Base-by-base conservation (phyloP, 2,797 vertebrate species). In the Jordanella pulchra region DNA sequence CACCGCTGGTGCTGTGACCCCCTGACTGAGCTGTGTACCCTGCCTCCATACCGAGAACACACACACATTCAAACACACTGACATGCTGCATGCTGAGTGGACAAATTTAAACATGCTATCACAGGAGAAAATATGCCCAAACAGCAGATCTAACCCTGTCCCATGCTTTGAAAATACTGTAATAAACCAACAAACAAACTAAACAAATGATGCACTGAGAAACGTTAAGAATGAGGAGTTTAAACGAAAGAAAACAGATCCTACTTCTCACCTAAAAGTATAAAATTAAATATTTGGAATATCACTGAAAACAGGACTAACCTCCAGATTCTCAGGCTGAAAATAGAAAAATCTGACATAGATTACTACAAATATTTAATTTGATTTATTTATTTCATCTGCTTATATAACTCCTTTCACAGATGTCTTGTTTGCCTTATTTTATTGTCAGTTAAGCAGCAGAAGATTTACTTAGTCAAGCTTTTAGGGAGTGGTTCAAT, bases 101-200 rank as follows among this genome's bases (percentile, higher is more conserved):
- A 93, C 94, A 94, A 84, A 94, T 92, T 86, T 78, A 92, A 94
- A 95, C 92, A 93, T 93, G 93, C 93, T 91, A 91, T 91, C 91
- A 93, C 93, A 92, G 87, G 90, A 88, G 87, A 88, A 92, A 95
- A 93, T 92, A 78, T 93, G 93, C 92, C 89, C 89, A 79, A 88
- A 84, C 86, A 93, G 94, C 92, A 89, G 88, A 89, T 93, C 90
- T 81, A 81, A 86, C 73, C 77, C 75, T 83, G 91, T 92, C 87
- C 85, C 60, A 53, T 77, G 84, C 89, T 88, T 85, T 87, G 86
- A 89, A 92, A 89, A 89, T 75, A 80, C 84, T 76, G 81, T 75
- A 86, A 89, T 88, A 93, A 92, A 94, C 91, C 75, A 90, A 94
- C 90, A 93, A 90, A 89, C 86, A 84, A 89, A 93, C 86, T 39